A percentile compares a stretch with the other conserved stretches of the same genome.
These are phyloP conservation scores for Thelaira solivaga DNA, from an alignment of 2,888 invertebrate species.

Conservation along the genomic window DNA sequence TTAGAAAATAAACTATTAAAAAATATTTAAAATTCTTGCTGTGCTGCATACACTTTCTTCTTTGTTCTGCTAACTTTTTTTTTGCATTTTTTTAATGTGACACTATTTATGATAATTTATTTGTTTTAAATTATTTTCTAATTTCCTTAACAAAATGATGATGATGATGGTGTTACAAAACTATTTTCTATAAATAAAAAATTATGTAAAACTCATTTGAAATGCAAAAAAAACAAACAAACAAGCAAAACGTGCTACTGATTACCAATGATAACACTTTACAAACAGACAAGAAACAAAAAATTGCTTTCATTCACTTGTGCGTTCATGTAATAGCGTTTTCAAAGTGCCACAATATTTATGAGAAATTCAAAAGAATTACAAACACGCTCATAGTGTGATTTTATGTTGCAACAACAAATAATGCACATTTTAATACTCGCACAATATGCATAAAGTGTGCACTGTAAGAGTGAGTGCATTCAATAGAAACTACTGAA, in stretches of 20 bases:
- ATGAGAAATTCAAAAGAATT: constrained; percentile 27
- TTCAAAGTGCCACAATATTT: constrained; percentile 17
- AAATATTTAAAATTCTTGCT: too few species aligned
- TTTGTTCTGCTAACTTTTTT: neutral
- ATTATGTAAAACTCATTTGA: constrained; percentile 57
- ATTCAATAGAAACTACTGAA: neutral
- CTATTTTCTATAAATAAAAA: constrained; percentile 49
- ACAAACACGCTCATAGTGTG: constrained; percentile 12
- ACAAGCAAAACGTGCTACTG: constrained; percentile 56
- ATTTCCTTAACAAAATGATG: neutral
- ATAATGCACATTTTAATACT: neutral
- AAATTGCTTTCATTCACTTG: neutral
- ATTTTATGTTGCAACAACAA: constrained; percentile 8
- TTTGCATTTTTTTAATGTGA: constrained; percentile 1
- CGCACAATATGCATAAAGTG: neutral
- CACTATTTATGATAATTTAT: constrained; percentile 28
- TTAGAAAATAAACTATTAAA: too few species aligned
- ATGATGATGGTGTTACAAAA: too few species aligned
- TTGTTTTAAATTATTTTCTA: constrained; percentile 41
- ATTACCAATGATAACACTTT: constrained; percentile 50
- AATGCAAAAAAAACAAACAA: constrained; percentile 49
- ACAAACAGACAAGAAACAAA: too few species aligned
- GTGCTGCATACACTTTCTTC: too few species aligned
- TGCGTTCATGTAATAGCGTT: too few species aligned
- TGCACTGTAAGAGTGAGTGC: neutral